Percentiles rank a stretch among this genome's conserved stretches.
Conservation (phyloP, 2,888 invertebrate genomes). For the Chalcosyrphus nemorum region DNA sequence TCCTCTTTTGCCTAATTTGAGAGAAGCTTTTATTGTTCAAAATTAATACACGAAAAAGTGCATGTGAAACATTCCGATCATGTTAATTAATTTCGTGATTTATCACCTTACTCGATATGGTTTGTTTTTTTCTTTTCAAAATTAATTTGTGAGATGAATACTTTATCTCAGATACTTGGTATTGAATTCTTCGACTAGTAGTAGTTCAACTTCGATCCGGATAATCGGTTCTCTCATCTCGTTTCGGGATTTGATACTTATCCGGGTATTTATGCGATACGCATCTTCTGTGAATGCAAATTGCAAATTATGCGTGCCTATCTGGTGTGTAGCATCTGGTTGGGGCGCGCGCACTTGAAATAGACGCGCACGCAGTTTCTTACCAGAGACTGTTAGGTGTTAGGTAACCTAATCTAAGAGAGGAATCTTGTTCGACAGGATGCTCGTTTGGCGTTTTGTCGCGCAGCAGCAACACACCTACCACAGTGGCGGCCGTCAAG, state of each 20-base stretch:
- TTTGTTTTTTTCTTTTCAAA: slow-evolving; percentile 50
- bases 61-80: slow-evolving; percentile 73
- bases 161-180: slow-evolving; percentile 35
- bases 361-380: background rate
- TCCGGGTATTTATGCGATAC: slow-evolving; percentile 42
- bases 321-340: slow-evolving; percentile 28
- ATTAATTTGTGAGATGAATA: slow-evolving; percentile 61
- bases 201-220: slow-evolving; percentile 4
- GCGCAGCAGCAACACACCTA: slow-evolving; percentile 16
- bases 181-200: slow-evolving; percentile 25
- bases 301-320: slow-evolving; percentile 63
- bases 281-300: slow-evolving; percentile 51
- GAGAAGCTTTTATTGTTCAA: slow-evolving; percentile 56
- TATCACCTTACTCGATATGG: slow-evolving; percentile 54
- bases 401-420: slow-evolving; percentile 45
- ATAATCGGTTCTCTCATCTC: slow-evolving; percentile 24
- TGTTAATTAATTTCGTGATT: slow-evolving; percentile 71
- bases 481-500: slow-evolving; percentile 12
- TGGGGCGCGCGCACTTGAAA: slow-evolving; percentile 53
- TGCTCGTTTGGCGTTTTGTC: slow-evolving; percentile 10
- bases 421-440: slow-evolving; percentile 62
- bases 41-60: slow-evolving; percentile 61
- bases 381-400: slow-evolving; percentile 55
- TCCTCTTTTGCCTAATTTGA: slow-evolving; percentile 36
- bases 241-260: slow-evolving; percentile 30